Evolutionary conservation across 2,113 vertebrate species (phyloP).

Genomic region (Chionis minor): DNA sequence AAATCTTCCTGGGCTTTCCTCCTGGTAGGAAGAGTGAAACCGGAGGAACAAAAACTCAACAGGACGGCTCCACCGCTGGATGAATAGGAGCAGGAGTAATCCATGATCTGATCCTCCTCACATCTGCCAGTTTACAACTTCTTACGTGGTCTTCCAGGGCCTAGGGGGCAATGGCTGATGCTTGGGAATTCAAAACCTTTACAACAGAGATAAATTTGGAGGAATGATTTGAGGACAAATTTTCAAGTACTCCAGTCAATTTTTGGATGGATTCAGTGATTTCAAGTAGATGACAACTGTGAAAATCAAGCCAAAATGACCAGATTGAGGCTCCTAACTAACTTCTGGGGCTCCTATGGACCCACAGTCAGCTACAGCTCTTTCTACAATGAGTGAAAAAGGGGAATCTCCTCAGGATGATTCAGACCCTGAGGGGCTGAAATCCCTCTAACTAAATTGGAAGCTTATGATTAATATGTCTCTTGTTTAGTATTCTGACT

Average conservation of each 20-base stretch:
- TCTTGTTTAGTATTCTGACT: background rate
- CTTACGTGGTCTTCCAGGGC: background rate
- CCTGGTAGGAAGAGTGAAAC: background rate
- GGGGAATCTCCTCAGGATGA: background rate
- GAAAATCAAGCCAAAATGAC: conserved; percentile 3
- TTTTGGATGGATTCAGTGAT: background rate
- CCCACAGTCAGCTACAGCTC: background rate
- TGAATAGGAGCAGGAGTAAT: background rate
- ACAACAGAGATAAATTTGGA: background rate
- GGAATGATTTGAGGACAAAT: background rate
- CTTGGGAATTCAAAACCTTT: background rate
- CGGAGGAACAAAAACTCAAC: conserved; percentile 46
- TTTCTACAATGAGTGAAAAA: background rate
- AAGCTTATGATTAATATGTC: background rate
- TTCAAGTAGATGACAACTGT: background rate
- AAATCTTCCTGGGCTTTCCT: background rate
- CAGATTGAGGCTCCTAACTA: background rate
- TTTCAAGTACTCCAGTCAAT: background rate
- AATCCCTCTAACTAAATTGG: background rate
- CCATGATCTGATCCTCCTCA: background rate
- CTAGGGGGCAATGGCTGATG: background rate
- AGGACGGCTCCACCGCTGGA: background rate
- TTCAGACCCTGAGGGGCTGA: background rate
- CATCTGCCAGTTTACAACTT: background rate
- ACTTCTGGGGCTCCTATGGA: background rate